Evolutionary conservation across 1,140 invertebrate species (phyloP).

Genomic region (Penaeus chinensis): DNA sequence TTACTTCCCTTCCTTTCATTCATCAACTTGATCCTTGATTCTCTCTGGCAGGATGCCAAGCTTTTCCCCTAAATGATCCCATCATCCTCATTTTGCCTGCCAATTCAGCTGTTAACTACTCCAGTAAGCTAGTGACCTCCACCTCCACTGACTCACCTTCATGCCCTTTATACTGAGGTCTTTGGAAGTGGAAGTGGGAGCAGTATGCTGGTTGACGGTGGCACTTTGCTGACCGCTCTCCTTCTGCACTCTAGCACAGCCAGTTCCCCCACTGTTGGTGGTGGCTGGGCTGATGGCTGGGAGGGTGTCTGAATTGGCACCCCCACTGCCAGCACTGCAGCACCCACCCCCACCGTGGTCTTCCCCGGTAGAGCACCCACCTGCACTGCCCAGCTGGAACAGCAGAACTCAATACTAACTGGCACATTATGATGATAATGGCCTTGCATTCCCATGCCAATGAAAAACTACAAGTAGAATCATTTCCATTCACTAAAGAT

Average conservation of each 20-base stretch:
- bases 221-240: background rate
- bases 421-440: no score
- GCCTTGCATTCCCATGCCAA: no score
- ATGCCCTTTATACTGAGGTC: constrained; percentile 48
- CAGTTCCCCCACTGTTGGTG: constrained; percentile 33
- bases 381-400: constrained; percentile 29
- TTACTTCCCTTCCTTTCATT: no score
- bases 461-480: no score
- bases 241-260: constrained; percentile 6
- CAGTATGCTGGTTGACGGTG: constrained; percentile 26
- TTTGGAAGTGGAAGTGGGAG: constrained; percentile 14
- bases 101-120: no score
- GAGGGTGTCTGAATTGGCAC: constrained; percentile 25
- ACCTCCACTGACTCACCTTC: constrained; percentile 32
- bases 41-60: no score
- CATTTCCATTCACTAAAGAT: no score
- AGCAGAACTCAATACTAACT: background rate
- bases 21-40: no score
- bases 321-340: constrained; percentile 42
- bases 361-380: constrained; percentile 32
- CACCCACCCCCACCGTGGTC: constrained; percentile 44
- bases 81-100: no score
- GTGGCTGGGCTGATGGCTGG: constrained; percentile 26
- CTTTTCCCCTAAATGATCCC: no score
- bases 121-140: background rate